phyloP scores from a whole-genome alignment of 2,888 invertebrate genomes.

The Pseudococcus viburni region DNA sequence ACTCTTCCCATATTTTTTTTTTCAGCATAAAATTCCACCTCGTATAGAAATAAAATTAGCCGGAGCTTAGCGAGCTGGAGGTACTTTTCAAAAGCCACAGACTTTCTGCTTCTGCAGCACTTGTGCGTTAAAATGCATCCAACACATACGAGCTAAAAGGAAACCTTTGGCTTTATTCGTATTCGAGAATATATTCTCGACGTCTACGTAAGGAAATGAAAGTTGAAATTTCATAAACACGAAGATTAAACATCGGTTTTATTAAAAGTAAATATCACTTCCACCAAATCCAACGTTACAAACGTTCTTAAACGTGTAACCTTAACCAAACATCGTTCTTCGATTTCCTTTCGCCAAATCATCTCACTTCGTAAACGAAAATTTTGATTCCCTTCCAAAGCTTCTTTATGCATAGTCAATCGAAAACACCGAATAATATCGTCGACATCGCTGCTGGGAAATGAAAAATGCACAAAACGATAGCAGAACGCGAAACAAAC shows the following conservation, averaged over 20 bases:
- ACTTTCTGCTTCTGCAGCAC: not conserved
- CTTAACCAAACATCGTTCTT: slow-evolving; percentile 33
- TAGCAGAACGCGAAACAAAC: not conserved
- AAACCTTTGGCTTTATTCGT: slow-evolving; percentile 27
- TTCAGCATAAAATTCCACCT: not conserved
- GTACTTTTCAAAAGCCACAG: not conserved
- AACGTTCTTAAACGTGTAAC: slow-evolving; percentile 41
- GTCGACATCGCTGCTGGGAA: not conserved
- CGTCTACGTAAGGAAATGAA: slow-evolving; percentile 39
- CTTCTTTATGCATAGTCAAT: slow-evolving; percentile 19
- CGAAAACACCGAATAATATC: slow-evolving; percentile 12
- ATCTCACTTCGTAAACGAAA: not conserved
- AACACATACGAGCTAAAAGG: not conserved
- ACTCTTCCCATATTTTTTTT: not conserved
- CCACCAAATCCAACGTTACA: slow-evolving; percentile 3
- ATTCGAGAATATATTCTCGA: slow-evolving; percentile 29
- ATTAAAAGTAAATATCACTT: slow-evolving; percentile 43
- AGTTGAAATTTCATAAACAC: slow-evolving; percentile 47
- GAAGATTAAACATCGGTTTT: slow-evolving; percentile 47
- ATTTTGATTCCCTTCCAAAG: slow-evolving; percentile 43
- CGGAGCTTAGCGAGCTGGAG: not conserved
- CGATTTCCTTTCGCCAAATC: slow-evolving; percentile 14
- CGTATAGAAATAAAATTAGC: not conserved
- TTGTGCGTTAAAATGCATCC: not conserved
- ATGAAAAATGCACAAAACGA: not conserved